Percentiles rank a stretch among this genome's conserved stretches.
Evolutionary conservation across 2,888 invertebrate genomes (phyloP).

Genomic region (Drosophila kanekoi): DNA sequence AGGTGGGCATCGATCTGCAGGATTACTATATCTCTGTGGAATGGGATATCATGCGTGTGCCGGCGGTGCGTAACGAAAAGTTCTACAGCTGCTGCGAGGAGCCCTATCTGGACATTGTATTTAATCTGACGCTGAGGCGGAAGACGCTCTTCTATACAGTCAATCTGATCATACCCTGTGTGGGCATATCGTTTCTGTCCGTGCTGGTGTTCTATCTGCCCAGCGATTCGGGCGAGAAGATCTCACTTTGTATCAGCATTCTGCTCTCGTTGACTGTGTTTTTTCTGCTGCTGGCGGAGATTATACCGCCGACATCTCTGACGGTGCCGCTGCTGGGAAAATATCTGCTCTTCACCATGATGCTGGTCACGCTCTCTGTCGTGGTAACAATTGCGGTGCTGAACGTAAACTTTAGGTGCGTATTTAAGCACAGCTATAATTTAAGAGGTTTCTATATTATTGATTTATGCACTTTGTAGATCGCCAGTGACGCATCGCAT

Average conservation of each 20-base stretch:
- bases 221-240: constrained; percentile 98
- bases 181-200: constrained; percentile 98
- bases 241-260: constrained; percentile 97
- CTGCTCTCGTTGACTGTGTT: constrained; percentile 97
- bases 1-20: constrained; percentile 95
- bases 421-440: background rate
- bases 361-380: constrained; percentile 96
- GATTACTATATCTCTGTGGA: constrained; percentile 99
- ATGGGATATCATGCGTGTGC: constrained; percentile 98
- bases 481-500: constrained; percentile 97
- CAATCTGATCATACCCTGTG: constrained; percentile 98
- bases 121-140: constrained; percentile 96
- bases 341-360: constrained; percentile 97
- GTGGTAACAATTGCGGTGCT: constrained; percentile 97
- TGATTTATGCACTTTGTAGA: constrained; percentile 81
- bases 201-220: constrained; percentile 99
- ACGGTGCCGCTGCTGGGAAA: constrained; percentile 96
- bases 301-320: constrained; percentile 96
- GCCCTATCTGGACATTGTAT: constrained; percentile 98
- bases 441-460: no score
- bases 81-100: constrained; percentile 98
- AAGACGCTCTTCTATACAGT: constrained; percentile 99
- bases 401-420: constrained; percentile 93
- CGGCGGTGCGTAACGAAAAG: constrained; percentile 95
- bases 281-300: constrained; percentile 96